Evolutionary conservation across 2,888 invertebrate genomes (phyloP), one percentile per base, ranked within the genome.

Genomic region (Phorcus lineatus): DNA sequence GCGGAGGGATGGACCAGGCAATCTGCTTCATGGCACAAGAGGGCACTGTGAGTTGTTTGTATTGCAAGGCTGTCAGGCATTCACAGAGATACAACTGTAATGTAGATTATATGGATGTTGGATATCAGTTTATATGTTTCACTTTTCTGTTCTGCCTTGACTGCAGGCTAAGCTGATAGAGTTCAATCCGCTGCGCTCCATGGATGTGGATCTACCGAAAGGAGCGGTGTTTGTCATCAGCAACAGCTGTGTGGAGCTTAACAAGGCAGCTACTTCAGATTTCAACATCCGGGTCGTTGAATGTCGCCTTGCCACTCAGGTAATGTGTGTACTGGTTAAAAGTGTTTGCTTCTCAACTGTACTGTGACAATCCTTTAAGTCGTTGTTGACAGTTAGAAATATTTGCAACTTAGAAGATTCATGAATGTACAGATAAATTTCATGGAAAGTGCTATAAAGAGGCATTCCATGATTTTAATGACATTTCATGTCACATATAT

Each of bases 1-100:
- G 99, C 31, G 99, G 99, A 57, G 99, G 99, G 83, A 99, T 99
- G 99, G 99, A 99, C 94, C 99, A 99, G 94, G 99, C 99, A 0
- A 98, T 99, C 89, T 98, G 97, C 77, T 97, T 98, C 93, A 95
- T 99, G 62, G 99, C 97, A 2, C 95, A 94, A 77, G 84, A 90
- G 77, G 94, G 94, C 89, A 91, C 88, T 31, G 93, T 92, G 81
- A 86, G 89, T 86, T 36, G 24, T 28, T 1, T 17, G 52, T n/a
- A 3, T 28, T 28, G 7, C 11, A 67, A 2, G 7, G 1, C 28
- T 28, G 19, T 24, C 57, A 11, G 22, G 6, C 19, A 57, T 19
- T 36, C 36, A 36, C 7, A 4, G 36, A 36, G 2, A 36, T 7
- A 36, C 36, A 36, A 36, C 7, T 36, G 36, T 36, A 36, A 36